phyloP scores from a whole-genome alignment of 2,888 invertebrate species.

The Pteria penguin region DNA sequence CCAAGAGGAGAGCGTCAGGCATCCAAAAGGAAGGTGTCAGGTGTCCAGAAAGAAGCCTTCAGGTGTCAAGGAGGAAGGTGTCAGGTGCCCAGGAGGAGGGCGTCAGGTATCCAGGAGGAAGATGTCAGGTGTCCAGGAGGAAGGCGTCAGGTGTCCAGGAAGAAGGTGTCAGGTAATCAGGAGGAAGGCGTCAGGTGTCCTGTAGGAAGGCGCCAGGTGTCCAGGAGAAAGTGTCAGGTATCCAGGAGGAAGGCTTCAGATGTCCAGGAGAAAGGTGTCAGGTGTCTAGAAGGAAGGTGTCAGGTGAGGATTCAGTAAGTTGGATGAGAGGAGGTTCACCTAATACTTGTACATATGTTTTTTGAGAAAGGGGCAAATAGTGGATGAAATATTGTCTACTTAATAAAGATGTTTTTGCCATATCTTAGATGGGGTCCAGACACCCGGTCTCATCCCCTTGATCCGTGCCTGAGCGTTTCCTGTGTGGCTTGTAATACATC shows the following conservation, averaged over 20 bases:
- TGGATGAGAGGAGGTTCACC: no score
- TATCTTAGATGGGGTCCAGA: no score
- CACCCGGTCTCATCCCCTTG: no score
- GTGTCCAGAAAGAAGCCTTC: background rate
- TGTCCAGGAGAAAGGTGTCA: constrained; percentile 9
- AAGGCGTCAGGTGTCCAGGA: background rate
- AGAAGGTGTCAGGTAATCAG: background rate
- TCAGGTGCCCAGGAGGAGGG: background rate
- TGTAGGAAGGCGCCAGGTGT: background rate
- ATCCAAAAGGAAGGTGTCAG: background rate
- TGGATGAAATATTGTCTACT: no score
- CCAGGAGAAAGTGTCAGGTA: background rate
- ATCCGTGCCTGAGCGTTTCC: no score
- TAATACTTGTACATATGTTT: no score
- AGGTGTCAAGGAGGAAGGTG: background rate
- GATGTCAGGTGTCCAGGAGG: background rate
- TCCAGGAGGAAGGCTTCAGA: background rate
- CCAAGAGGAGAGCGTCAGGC: background rate
- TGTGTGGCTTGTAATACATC: no score
- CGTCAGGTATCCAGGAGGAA: background rate
- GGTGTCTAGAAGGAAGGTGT: background rate
- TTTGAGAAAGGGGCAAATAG: no score
- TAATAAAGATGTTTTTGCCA: no score
- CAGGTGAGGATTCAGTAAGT: no score
- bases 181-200: background rate